Base-by-base conservation (phyloP, 2,888 invertebrate genomes). In the Seira musarum region DNA sequence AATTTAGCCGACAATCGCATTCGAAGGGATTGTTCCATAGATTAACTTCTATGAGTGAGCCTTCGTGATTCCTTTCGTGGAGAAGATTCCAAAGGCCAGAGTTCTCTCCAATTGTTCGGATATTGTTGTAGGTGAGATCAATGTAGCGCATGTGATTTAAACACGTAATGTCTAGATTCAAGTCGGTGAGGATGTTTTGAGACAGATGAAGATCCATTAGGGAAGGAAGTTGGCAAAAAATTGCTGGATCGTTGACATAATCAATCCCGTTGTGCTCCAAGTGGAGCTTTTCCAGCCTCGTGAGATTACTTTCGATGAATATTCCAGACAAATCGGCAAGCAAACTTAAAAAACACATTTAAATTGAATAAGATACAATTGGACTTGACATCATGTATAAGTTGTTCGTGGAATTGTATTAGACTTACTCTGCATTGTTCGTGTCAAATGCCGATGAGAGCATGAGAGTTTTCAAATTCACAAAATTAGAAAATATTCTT, bases 261-360 rank as follows among this genome's bases (percentile, higher is more conserved):
- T 91, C 91, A 35, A 94, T 94, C 88, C 94, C 93, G 87, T 94
- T 94, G 86, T 94, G 93, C 87, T 94, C 94, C 86, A 94, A 88
- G 88, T 94, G 94, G 1, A 94, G 88, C 87, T 94, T 94, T 83
- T 91, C 91, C 83, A 94, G 88, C 82, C 91, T 91, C 0, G 91
- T 91, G 82, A 94, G 88, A 87, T 93, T 92, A 74, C 82, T 88
- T 84, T 93, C 92, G 6, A 92, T 91, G 87, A 94, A 94, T 76
- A 94, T 93, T 85, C 93, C 92, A 85, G 93, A 93, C n/a, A 94
- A 89, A 87, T 93, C 93, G 2, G 76, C 65, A 13, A 86, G 64
- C 1, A 83, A 74, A 75, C 83, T 84, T 78, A 15, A 83, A 76
- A 65, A 25, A 40, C 25, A 17, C 53, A 69, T 53, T 17, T n/a